phyloP scores from a whole-genome alignment of 2,113 vertebrate genomes.

The Pangasianodon gigas region DNA sequence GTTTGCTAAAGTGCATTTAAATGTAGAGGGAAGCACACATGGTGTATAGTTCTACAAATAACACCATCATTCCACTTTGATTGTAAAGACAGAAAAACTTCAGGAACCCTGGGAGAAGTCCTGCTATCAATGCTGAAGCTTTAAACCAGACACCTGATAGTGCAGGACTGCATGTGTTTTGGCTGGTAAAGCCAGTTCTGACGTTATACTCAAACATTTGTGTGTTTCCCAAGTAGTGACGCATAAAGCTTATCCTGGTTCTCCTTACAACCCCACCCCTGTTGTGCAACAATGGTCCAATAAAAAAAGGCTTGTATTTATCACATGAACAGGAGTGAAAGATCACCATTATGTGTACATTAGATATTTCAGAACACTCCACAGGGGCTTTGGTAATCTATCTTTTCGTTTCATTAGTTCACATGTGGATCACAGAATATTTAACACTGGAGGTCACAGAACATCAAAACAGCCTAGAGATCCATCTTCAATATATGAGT shows the following conservation, averaged over 20 bases:
- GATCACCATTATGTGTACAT: slow-evolving; percentile 41
- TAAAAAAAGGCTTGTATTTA: slow-evolving; percentile 31
- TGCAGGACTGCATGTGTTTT: slow-evolving; percentile 19
- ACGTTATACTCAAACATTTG: slow-evolving; percentile 38
- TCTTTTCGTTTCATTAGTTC: slow-evolving; percentile 41
- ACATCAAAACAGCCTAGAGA: slow-evolving; percentile 17
- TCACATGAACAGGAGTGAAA: slow-evolving; percentile 38
- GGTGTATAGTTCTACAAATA: slow-evolving; percentile 36
- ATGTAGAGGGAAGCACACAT: slow-evolving; percentile 42
- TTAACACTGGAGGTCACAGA: slow-evolving; percentile 45
- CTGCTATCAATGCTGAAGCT: background rate
- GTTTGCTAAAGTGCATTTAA: slow-evolving; percentile 69
- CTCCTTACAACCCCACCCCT: slow-evolving; percentile 27
- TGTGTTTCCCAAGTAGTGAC: slow-evolving; percentile 49
- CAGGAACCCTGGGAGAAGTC: slow-evolving; percentile 22
- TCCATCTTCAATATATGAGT: slow-evolving; percentile 24
- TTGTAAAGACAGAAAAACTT: slow-evolving; percentile 1
- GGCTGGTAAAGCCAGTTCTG: slow-evolving; percentile 29
- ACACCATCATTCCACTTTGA: slow-evolving; percentile 34
- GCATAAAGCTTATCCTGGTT: slow-evolving; percentile 54
- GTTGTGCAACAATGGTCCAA: slow-evolving; percentile 53
- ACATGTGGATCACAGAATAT: slow-evolving; percentile 46
- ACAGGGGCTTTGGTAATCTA: slow-evolving; percentile 59
- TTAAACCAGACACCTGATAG: background rate
- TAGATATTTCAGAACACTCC: slow-evolving; percentile 37